Evolutionary conservation across 1,140 invertebrate species (phyloP).

Genomic region (Drosophila lacteicornis): DNA sequence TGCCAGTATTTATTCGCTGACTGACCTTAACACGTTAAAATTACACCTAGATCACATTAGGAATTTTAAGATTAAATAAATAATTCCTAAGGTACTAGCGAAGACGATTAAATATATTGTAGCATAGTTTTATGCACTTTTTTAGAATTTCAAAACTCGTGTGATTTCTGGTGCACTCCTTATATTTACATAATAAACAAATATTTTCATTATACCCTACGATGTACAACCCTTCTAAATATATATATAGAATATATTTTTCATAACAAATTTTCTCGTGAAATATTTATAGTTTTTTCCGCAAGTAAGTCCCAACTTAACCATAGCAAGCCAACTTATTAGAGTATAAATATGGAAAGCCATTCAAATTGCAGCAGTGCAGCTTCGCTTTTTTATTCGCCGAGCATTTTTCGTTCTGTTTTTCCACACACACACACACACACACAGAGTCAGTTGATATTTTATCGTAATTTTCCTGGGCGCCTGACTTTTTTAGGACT

Average conservation of each 20-base stretch:
- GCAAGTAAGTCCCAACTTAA: not conserved
- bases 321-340: not conserved
- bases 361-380: slow-evolving; percentile 71
- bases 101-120: no score
- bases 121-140: not conserved
- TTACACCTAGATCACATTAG: no score
- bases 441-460: slow-evolving; percentile 33
- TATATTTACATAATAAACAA: not conserved
- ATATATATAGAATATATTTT: not conserved
- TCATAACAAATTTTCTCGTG: no score
- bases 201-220: not conserved
- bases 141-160: no score
- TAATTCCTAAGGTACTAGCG: no score
- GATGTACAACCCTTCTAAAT: not conserved
- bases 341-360: slow-evolving; percentile 42
- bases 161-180: not conserved
- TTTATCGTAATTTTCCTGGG: slow-evolving; percentile 70
- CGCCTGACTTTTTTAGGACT: slow-evolving; percentile 33
- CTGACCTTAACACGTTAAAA: no score
- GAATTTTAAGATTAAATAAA: no score
- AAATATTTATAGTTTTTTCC: not conserved
- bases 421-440: slow-evolving; percentile 5
- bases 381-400: slow-evolving; percentile 30
- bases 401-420: slow-evolving; percentile 11
- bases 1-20: no score